A percentile compares a stretch with the other conserved stretches of the same genome.
Conservation (phyloP, 2,888 invertebrate genomes). For the Halictus quadricinctus region DNA sequence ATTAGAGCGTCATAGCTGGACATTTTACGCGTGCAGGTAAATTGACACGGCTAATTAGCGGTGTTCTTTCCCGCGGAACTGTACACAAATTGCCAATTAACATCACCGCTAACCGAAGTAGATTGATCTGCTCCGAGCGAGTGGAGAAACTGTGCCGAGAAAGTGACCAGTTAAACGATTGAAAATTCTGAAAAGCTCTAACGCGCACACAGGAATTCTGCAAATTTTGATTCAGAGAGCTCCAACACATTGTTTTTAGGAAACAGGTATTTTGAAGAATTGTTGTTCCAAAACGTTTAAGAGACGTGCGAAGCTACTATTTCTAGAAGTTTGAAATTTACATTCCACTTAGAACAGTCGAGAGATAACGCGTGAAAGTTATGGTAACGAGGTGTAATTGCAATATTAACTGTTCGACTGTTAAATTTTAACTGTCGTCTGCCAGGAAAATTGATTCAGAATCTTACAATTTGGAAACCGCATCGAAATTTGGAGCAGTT, state of each 20-base stretch:
- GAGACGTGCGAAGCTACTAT: background rate
- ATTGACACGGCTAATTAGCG: background rate
- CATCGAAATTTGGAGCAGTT: background rate
- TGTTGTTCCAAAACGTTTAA: background rate
- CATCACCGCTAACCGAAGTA: background rate
- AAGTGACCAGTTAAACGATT: background rate
- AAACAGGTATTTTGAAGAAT: background rate
- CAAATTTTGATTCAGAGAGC: background rate
- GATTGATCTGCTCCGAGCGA: background rate
- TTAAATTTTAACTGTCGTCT: background rate
- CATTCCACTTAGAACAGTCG: background rate
- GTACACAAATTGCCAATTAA: background rate
- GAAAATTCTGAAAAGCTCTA: background rate
- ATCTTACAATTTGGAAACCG: background rate
- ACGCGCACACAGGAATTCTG: background rate
- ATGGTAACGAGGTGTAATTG: background rate
- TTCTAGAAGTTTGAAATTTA: background rate
- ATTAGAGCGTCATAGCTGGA: background rate
- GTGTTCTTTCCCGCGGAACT: background rate
- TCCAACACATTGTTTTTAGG: background rate
- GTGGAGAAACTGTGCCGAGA: background rate
- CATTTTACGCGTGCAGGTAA: background rate
- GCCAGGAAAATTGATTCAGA: background rate
- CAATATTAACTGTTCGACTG: background rate
- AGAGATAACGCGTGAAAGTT: background rate